Percentiles rank a stretch among this genome's conserved stretches.
Evolutionary conservation across 2,888 invertebrate genomes (phyloP).

Genomic region (Lochmaea crataegi): DNA sequence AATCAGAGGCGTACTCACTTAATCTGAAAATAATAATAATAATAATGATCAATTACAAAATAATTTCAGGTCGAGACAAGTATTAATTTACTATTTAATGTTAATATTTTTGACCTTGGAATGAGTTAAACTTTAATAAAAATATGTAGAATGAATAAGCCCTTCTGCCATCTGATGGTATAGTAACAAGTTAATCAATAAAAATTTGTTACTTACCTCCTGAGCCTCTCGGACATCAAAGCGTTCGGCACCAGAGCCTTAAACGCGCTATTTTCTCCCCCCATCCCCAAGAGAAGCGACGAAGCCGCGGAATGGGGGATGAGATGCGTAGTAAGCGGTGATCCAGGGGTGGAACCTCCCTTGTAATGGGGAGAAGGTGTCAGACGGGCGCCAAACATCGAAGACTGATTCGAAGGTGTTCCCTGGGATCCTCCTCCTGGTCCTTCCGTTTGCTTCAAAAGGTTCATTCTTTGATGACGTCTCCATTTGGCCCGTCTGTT

Average conservation of each 20-base stretch:
- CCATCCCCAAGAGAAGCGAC: conserved; percentile 72
- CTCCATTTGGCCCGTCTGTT: conserved; percentile 99
- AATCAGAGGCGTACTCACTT: conserved; percentile 70
- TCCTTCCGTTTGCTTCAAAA: conserved; percentile 80
- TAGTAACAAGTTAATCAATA: not conserved
- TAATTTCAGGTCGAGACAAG: no score
- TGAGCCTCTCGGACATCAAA: conserved; percentile 69
- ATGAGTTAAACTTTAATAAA: no score
- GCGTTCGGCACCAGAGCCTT: conserved; percentile 78
- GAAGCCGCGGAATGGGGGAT: conserved; percentile 61
- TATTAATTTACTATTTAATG: no score
- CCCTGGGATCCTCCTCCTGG: conserved; percentile 49
- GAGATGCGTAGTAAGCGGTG: conserved; percentile 69
- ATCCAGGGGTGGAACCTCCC: conserved; percentile 74
- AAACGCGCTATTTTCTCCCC: conserved; percentile 92
- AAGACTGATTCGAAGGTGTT: conserved; percentile 56
- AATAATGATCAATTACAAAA: not conserved
- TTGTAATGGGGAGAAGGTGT: conserved; percentile 72
- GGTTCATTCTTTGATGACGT: conserved; percentile 95
- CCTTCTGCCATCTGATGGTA: no score
- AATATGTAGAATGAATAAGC: no score
- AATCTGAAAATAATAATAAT: conserved; percentile 46
- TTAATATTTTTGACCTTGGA: not conserved
- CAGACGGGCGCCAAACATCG: conserved; percentile 63
- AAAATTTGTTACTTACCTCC: conserved; percentile 51